Evolutionary conservation across 2,113 vertebrate genomes (phyloP).

Genomic region (Bettongia penicillata): DNA sequence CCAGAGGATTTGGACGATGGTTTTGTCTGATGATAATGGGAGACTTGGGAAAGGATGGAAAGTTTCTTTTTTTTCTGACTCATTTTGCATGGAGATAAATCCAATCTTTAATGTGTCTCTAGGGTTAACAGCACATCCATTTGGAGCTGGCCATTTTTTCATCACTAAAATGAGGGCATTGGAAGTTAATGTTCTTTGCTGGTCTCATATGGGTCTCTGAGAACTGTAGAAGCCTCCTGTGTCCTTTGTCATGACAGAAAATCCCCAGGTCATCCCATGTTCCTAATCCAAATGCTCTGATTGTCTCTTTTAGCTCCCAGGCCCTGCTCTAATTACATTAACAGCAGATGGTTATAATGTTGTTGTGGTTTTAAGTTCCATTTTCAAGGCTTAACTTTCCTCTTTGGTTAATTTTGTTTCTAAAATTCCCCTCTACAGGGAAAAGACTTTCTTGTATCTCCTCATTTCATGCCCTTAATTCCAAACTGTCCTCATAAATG

Average conservation of each 20-base stretch:
- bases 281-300: neutral
- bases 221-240: neutral
- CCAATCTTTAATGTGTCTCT: neutral
- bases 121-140: neutral
- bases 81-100: neutral
- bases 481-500: slow-evolving; percentile 21
- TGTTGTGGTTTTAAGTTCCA: neutral
- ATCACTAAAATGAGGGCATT: neutral
- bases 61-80: neutral
- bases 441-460: slow-evolving; percentile 45
- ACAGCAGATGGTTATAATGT: neutral
- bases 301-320: neutral
- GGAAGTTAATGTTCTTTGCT: neutral
- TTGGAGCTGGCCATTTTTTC: neutral
- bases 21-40: neutral
- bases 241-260: neutral
- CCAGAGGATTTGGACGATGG: neutral
- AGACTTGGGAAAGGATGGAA: neutral
- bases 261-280: neutral
- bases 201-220: neutral
- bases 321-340: neutral
- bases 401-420: slow-evolving; percentile 27
- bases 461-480: slow-evolving; percentile 44
- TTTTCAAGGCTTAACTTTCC: slow-evolving; percentile 43
- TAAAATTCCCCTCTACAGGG: slow-evolving; percentile 32